These are phyloP conservation scores for Isichthys henryi DNA, from an alignment of 2,113 vertebrate genomes.

Conservation along the genomic window DNA sequence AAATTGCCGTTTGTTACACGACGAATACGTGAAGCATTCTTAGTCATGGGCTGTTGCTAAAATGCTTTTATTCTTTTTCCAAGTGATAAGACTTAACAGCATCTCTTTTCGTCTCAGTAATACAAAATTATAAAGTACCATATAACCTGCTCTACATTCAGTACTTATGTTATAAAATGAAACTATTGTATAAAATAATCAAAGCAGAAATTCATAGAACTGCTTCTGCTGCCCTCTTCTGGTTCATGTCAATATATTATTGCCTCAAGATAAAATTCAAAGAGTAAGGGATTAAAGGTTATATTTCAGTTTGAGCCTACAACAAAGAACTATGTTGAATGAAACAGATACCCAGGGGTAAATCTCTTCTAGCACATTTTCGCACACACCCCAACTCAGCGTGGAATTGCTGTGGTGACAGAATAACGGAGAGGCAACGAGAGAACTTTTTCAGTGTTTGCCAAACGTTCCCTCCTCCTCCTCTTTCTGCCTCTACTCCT, in stretches of 20 bases:
- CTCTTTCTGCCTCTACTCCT: neutral
- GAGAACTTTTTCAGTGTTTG: neutral
- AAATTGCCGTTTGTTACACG: neutral
- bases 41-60: neutral
- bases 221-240: neutral
- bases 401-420: neutral
- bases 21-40: neutral
- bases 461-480: neutral
- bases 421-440: neutral
- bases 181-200: neutral
- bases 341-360: neutral
- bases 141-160: neutral
- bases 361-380: neutral
- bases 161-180: neutral
- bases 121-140: neutral
- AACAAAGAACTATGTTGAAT: neutral
- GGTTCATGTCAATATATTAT: neutral
- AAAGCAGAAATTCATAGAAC: neutral
- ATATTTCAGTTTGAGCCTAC: neutral
- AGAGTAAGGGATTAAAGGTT: neutral
- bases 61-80: neutral
- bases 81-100: neutral
- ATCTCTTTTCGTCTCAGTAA: neutral
- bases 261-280: neutral
- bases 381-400: neutral